Evolutionary conservation across 2,797 vertebrate genomes (phyloP), one percentile per base, ranked within the genome.

Genomic region (Catamblyrhynchus diadema): DNA sequence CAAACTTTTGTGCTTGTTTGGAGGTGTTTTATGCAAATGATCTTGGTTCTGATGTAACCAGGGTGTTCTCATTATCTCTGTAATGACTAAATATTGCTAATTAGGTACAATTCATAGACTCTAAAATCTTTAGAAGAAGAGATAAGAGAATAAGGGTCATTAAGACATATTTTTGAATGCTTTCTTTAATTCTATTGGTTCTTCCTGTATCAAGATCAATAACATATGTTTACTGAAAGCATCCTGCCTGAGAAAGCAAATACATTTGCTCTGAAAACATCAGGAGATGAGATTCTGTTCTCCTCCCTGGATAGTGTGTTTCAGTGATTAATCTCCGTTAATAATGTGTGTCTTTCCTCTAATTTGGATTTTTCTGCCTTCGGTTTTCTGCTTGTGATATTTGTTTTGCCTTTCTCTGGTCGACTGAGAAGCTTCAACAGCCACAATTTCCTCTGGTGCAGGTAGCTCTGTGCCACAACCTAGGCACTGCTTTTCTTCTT

Each of bases 261-360:
- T 32, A 21, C 14, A 42, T 82, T 93, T 90, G 8, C 48, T 78
- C 61, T 86, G 79, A 71, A 85, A 81, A 54, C 75, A 81, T 83
- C 61, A 83, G 67, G 61, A 87, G 84, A 57, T 64, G 35, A 93
- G 65, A 71, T 71, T 83, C 48, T 73, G n/a, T 32, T 45, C 30
- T 88, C 75, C 78, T 86, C 72, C 71, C 75, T 78, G 30, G 54
- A 41, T 39, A 86, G n/a, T 65, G 92, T 93, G 33, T 91, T 93
- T 71, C 93, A 86, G n/a, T 41, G 89, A 94, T 93, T 95, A 94
- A 95, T 92, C 72, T 69, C 72, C 0, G 3, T 89, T 91, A 88
- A 74, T 83, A 89, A 92, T 71, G 54, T 81, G 67, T 82, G 75
- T 17, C 53, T 93, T 87, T 73, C 81, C 71, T 64, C 81, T 91